Evolutionary conservation across 2,113 vertebrate species (phyloP).

Genomic region (Vireo altiloquus): DNA sequence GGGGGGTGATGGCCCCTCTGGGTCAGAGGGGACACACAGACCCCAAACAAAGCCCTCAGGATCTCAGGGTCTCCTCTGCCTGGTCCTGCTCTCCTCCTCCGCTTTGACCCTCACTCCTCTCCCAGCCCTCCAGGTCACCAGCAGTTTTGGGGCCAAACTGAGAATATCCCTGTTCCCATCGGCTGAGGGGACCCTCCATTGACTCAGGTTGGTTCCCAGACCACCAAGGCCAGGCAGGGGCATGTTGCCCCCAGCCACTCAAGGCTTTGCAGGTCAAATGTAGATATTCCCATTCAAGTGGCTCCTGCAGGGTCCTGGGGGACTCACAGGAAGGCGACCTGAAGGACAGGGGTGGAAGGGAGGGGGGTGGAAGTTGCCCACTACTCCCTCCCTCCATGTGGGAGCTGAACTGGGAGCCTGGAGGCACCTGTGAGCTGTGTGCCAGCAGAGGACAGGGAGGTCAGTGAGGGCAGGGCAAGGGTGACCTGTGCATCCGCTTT

Average conservation of each 20-base stretch:
- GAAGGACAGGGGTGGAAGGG: background rate
- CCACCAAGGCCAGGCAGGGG: background rate
- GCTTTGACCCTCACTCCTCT: background rate
- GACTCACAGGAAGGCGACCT: background rate
- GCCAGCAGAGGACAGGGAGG: background rate
- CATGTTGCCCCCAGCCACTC: background rate
- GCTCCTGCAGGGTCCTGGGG: background rate
- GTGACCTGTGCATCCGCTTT: background rate
- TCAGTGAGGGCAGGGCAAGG: background rate
- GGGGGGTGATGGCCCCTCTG: background rate
- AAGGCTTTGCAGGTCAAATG: background rate
- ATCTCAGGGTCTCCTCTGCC: background rate
- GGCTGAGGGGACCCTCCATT: background rate
- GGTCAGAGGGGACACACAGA: background rate
- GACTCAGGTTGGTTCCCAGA: background rate
- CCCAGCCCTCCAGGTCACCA: background rate
- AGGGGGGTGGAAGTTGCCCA: rapidly evolving
- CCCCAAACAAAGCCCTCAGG: background rate
- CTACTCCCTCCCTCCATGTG: rapidly evolving
- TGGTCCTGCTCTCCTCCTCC: no score
- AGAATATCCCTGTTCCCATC: background rate
- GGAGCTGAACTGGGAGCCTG: background rate
- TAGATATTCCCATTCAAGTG: background rate
- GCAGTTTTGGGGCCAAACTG: background rate
- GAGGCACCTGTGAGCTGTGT: background rate